Evolutionary conservation across 2,113 vertebrate genomes (phyloP).

Genomic region (Scortum barcoo): DNA sequence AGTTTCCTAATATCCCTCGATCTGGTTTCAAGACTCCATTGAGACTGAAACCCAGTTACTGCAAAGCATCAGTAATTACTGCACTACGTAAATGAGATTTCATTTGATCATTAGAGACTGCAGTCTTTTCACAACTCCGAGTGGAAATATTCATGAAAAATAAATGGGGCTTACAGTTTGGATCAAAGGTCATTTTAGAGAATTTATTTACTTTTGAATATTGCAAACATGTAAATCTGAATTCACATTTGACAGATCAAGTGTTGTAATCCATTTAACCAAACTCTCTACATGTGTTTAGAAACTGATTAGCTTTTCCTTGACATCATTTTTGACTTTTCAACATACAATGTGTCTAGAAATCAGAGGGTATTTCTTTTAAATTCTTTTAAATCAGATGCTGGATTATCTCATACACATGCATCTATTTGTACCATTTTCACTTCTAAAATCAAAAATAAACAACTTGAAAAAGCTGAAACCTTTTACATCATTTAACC

Average conservation of each 20-base stretch:
- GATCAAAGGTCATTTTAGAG: constrained; percentile 56
- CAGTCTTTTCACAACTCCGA: constrained; percentile 61
- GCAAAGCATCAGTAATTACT: constrained; percentile 75
- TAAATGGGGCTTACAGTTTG: constrained; percentile 48
- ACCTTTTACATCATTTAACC: constrained; percentile 19
- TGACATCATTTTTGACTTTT: not conserved
- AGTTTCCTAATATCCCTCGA: constrained; percentile 65
- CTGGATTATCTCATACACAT: not conserved
- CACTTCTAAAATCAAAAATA: constrained; percentile 12
- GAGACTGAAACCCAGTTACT: constrained; percentile 68
- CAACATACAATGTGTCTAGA: not conserved
- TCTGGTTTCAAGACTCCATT: constrained; percentile 65
- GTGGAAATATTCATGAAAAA: constrained; percentile 53
- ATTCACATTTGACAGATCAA: constrained; percentile 10
- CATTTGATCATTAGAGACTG: constrained; percentile 69
- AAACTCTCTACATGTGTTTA: not conserved
- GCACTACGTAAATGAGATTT: constrained; percentile 64
- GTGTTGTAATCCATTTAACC: not conserved
- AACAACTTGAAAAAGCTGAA: constrained; percentile 33
- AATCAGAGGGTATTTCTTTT: too few species aligned
- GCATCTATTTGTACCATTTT: not conserved
- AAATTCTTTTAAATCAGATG: not conserved
- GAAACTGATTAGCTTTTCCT: not conserved
- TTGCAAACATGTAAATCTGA: constrained; percentile 5
- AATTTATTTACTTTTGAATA: constrained; percentile 26